These are phyloP conservation scores for Gymnothorax reevesii DNA, from an alignment of 2,797 vertebrate species.

Conservation along the genomic window DNA sequence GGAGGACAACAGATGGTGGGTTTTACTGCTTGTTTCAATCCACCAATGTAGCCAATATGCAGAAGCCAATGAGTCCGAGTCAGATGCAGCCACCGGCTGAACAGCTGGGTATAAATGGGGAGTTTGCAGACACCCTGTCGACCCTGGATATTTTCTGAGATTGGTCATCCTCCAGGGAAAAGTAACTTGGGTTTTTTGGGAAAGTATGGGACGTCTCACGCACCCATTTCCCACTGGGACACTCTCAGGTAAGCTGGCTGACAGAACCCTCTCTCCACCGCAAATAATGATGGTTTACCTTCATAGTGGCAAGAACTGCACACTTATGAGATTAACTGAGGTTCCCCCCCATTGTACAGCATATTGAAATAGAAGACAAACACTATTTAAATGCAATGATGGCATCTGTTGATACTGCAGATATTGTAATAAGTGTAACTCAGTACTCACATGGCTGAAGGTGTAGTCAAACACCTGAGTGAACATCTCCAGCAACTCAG, in stretches of 20 bases:
- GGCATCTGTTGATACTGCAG: background rate
- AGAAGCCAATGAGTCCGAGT: background rate
- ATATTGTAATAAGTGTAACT: background rate
- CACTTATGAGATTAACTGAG: background rate
- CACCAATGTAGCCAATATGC: background rate
- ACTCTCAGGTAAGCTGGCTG: background rate
- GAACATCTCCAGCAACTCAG: conserved; percentile 72
- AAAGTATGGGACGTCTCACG: background rate
- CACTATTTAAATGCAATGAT: background rate
- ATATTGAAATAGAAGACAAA: background rate
- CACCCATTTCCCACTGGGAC: background rate
- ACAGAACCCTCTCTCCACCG: background rate
- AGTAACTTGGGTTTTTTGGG: background rate
- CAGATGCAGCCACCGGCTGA: background rate
- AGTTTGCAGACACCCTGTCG: background rate
- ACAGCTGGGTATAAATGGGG: background rate
- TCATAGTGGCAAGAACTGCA: background rate
- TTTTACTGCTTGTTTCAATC: background rate
- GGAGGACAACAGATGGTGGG: background rate
- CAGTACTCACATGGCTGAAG: conserved; percentile 73
- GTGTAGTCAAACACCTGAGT: conserved; percentile 77
- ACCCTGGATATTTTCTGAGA: background rate
- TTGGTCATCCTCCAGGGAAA: background rate
- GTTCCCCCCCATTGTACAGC: background rate
- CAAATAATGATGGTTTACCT: background rate